Base-by-base conservation (phyloP, 2,888 invertebrate genomes). In the Pherbina coryleti region DNA sequence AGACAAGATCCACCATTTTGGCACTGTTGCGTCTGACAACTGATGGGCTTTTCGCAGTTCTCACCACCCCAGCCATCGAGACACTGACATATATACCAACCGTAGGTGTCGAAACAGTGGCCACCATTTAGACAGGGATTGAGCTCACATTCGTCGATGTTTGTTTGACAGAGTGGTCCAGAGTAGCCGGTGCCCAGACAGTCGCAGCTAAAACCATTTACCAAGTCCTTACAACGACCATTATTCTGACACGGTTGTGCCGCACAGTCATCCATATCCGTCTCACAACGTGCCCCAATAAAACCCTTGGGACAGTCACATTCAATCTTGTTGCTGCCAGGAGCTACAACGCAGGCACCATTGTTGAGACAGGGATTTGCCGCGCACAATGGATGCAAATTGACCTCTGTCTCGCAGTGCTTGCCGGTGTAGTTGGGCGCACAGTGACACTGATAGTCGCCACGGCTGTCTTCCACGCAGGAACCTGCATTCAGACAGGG, bases 71-170 rank as follows among this genome's bases (percentile, higher is more conserved):
- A 96, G n/a, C 95, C 95, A 14, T 92, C 91, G 75, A 91, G 91
- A 89, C 97, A 97, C 84, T 94, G 93, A 88, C 97, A 97, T 82
- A 87, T 91, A 86, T 93, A 97, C 72, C 93, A 91, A 17, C 96
- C 96, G 88, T 96, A 96, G 76, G 93, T 95, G 89, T 96, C 95
- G 89, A 93, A 95, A 90, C 96, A 96, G 64, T 92, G 91, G 34
- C 95, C 96, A 81, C 93, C 92, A 82, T 95, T 95, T 69, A 92
- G 86, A 84, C 94, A 95, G 19, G 95, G 95, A 81, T 91, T 90
- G 80, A 92, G 92, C 81, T 91, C 91, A 88, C 96, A 97, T 90
- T 97, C 96, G 90, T 97, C 93, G 83, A 96, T 93, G 89, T 97
- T 95, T 19, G 91, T 88, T 84, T 95, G 94, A 88, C 97, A 97